A percentile compares a stretch with the other conserved stretches of the same genome.
Conservation (phyloP, 2,113 vertebrate species). For the Antechinus stuartii region DNA sequence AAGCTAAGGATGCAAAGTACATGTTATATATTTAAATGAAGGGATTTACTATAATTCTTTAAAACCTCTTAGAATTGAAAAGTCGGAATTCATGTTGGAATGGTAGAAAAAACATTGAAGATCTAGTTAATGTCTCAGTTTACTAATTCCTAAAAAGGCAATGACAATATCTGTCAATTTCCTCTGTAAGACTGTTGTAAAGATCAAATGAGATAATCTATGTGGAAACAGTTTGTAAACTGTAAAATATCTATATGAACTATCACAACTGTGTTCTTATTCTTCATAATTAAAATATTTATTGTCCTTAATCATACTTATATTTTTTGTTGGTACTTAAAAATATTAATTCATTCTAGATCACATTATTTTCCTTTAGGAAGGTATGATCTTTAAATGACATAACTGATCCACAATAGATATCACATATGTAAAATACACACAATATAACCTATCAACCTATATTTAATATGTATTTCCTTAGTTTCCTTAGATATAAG, state of each 20-base stretch:
- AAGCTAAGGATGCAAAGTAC: not conserved
- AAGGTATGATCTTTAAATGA: not conserved
- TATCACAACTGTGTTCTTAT: not conserved
- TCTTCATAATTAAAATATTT: not conserved
- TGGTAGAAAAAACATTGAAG: not conserved
- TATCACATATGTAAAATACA: not conserved
- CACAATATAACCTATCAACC: not conserved
- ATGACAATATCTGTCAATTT: not conserved
- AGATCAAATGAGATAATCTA: not conserved
- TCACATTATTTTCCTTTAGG: not conserved
- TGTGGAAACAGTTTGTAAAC: not conserved
- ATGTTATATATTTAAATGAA: not conserved
- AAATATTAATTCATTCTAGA: not conserved
- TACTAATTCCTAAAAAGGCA: not conserved
- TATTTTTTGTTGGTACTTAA: not conserved
- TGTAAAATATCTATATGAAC: not conserved
- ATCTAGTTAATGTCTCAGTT: not conserved
- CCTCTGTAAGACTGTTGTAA: not conserved
- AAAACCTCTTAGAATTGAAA: not conserved
- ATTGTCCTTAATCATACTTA: not conserved
- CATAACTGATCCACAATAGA: not conserved
- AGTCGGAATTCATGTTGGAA: not conserved
- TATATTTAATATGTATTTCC: slow-evolving; percentile 4
- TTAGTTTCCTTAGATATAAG: not conserved
- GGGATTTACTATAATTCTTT: not conserved